These are phyloP conservation scores for Drosophila paranaensis DNA, from an alignment of 2,888 invertebrate species.

Conservation along the genomic window DNA sequence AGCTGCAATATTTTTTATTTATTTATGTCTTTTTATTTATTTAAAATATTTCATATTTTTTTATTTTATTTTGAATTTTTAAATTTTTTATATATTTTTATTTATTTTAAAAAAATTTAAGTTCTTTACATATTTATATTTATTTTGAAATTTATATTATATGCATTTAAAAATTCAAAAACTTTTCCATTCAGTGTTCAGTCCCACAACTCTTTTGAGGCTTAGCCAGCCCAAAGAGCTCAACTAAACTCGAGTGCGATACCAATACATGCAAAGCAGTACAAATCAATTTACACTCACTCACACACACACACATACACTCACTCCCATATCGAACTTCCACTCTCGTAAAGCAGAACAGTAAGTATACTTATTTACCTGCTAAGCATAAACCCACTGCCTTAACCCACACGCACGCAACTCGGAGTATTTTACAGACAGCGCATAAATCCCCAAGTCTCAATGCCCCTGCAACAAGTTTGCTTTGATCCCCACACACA, in stretches of 20 bases:
- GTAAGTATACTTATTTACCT: neutral
- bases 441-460: constrained; percentile 6
- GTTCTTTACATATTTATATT: too few relatives aligned
- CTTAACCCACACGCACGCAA: neutral
- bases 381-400: neutral
- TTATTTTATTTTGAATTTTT: too few relatives aligned
- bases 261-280: too few relatives aligned
- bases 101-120: too few relatives aligned
- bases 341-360: neutral
- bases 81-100: too few relatives aligned
- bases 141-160: too few relatives aligned
- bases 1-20: too few relatives aligned
- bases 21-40: too few relatives aligned
- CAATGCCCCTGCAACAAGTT: constrained; percentile 1
- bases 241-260: neutral
- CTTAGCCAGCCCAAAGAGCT: neutral
- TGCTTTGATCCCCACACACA: constrained; percentile 9
- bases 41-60: too few relatives aligned
- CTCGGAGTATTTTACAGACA: neutral
- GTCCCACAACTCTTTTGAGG: neutral
- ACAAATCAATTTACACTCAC: constrained; percentile 8
- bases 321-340: neutral
- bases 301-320: neutral
- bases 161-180: too few relatives aligned
- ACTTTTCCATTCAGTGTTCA: too few relatives aligned